These are phyloP conservation scores for Nasonia giraulti DNA, from an alignment of 1,140 invertebrate genomes.

Conservation along the genomic window DNA sequence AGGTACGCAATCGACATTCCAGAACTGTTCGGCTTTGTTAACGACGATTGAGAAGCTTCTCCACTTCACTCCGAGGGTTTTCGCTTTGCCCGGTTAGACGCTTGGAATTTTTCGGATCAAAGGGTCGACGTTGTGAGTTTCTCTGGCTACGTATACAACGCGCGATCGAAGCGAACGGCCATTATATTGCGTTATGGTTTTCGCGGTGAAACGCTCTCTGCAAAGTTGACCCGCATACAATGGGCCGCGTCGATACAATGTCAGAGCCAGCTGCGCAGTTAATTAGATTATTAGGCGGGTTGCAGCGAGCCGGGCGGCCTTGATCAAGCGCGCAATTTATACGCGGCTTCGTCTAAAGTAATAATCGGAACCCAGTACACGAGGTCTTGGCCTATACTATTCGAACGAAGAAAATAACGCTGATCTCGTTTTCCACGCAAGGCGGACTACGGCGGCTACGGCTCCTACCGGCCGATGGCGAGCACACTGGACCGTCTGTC, in stretches of 20 bases:
- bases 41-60: not conserved
- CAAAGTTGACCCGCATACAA: not conserved
- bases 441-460: slow-evolving; percentile 72
- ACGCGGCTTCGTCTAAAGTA: not conserved
- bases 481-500: slow-evolving; percentile 72
- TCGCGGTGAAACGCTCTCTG: not conserved
- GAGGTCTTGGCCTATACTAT: not conserved
- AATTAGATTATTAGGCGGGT: not conserved
- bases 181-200: not conserved
- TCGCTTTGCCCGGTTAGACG: not conserved
- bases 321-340: not conserved
- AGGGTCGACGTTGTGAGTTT: not conserved
- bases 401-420: not conserved
- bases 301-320: not conserved
- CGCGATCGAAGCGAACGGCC: not conserved
- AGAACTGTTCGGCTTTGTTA: not conserved
- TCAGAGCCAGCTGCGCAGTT: not conserved
- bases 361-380: not conserved
- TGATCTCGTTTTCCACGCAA: slow-evolving; percentile 32
- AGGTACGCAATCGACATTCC: slow-evolving; percentile 71
- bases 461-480: slow-evolving; percentile 72
- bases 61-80: no score
- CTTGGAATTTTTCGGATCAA: not conserved
- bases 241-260: not conserved
- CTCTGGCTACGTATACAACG: no score